phyloP scores from a whole-genome alignment of 1,140 invertebrate genomes.

The Orchestia grillus region DNA sequence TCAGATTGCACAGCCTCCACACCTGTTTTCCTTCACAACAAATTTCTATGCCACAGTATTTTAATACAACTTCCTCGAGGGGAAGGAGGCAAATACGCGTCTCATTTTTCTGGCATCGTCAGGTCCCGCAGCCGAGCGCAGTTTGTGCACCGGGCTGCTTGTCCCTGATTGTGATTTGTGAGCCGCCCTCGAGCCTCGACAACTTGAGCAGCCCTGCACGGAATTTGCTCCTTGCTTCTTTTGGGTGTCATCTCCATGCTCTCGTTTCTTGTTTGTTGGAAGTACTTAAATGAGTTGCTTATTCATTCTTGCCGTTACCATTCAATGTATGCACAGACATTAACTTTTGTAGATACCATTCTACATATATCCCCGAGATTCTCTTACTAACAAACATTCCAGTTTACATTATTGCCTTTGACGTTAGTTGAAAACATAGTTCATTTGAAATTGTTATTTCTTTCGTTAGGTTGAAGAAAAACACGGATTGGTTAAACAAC shows the following conservation, averaged over 20 bases:
- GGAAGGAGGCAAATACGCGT: background rate
- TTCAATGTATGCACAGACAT: too few species aligned
- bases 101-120: background rate
- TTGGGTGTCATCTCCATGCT: background rate
- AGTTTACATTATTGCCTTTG: too few species aligned
- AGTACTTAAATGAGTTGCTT: background rate
- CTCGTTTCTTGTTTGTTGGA: background rate
- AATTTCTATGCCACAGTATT: background rate
- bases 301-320: background rate
- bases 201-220: background rate
- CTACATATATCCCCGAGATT: too few species aligned
- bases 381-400: too few species aligned
- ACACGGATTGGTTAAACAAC: too few species aligned
- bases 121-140: background rate
- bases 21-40: background rate
- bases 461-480: too few species aligned
- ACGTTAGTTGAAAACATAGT: too few species aligned
- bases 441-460: too few species aligned
- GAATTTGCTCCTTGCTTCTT: background rate
- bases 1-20: background rate
- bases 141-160: background rate
- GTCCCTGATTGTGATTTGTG: background rate
- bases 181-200: background rate
- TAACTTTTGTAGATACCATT: too few species aligned
- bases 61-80: background rate